Base-by-base conservation (phyloP, 1,140 invertebrate genomes). In the Zaprionus capensis region DNA sequence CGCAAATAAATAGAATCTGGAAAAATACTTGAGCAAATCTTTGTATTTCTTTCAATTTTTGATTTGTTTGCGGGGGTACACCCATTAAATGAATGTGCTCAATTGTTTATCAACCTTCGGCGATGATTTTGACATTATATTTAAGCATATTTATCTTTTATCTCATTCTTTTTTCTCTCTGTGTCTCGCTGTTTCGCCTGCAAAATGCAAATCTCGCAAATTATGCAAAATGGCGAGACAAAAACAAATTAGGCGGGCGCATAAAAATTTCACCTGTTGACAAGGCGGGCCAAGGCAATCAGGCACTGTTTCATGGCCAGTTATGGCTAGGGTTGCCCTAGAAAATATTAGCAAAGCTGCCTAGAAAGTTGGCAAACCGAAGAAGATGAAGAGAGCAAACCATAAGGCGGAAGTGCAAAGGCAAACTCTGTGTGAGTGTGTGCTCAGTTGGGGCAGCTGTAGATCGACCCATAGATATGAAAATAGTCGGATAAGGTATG, bases 241-340 rank as follows among this genome's bases (percentile, higher is more conserved):
- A 66, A 79, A 66, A 62, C 75, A 81, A 85, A 85, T 85, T 75
- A 81, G 82, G 82, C 79, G 76, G 77, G 67, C 69, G 77, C 75
- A 22, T 15, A 68, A 71, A 86, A 85, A 86, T 86, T 86, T 86
- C 83, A 86, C 83, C 84, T 86, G 82, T 57, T 69, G 71, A 71
- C 75, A 81, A 76, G 61, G 65, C 82, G 53, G 59, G 57, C 83
- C 84, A 87, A 87, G 83, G 83, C 70, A 86, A 86, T 88, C 77
- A 76, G 41, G 41, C 41, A 46, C 5, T 17, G 28, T 38, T 76
- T 17, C 61, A 59, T 41, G 28, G 53, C 63, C 77, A 73, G 71
- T 83, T 86, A 75, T 72, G 83, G 84, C 67, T 41, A 34, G 57
- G 80, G 73, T 31, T 86, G 84, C 84, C 84, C 84, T 88, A 78